Evolutionary conservation across 2,888 invertebrate genomes (phyloP).

Genomic region (Volucella zonaria): DNA sequence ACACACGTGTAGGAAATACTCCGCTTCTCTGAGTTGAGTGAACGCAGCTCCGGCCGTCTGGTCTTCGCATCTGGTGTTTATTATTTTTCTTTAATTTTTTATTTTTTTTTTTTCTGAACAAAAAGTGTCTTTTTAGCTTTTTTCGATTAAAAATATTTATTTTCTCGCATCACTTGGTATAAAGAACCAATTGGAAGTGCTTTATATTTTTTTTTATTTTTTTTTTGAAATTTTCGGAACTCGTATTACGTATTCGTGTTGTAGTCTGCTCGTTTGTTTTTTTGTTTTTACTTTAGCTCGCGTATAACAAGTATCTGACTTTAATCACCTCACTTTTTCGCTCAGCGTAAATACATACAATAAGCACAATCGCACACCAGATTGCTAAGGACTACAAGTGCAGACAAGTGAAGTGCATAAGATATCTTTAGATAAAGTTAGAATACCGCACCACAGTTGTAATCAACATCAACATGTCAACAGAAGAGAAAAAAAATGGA

Average conservation of each 20-base stretch:
- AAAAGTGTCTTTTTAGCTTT: background rate
- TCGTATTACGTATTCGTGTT: too few species aligned
- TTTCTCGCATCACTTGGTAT: background rate
- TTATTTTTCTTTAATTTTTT: background rate
- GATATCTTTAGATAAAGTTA: conserved; percentile 25
- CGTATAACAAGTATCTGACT: conserved; percentile 36
- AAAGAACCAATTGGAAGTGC: too few species aligned
- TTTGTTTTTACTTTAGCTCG: too few species aligned
- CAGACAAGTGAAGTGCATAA: conserved; percentile 55
- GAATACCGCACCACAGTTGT: conserved; percentile 25
- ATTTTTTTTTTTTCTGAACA: conserved; percentile 13
- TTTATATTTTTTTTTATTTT: too few species aligned
- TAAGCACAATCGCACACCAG: conserved; percentile 59
- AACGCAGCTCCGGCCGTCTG: conserved; percentile 33
- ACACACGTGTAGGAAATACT: conserved; percentile 74
- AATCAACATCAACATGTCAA: conserved; percentile 66
- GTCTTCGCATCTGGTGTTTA: conserved; percentile 44
- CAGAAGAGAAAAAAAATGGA: conserved; percentile 80
- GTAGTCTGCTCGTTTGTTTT: too few species aligned
- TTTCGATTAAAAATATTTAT: conserved; percentile 19
- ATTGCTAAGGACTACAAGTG: conserved; percentile 60
- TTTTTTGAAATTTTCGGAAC: too few species aligned
- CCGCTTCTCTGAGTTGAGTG: conserved; percentile 38
- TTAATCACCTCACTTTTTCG: conserved; percentile 43
- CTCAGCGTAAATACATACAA: conserved; percentile 52